phyloP scores from a whole-genome alignment of 64 coral and sea anemone genomes.

The Actinia tenebrosa region DNA sequence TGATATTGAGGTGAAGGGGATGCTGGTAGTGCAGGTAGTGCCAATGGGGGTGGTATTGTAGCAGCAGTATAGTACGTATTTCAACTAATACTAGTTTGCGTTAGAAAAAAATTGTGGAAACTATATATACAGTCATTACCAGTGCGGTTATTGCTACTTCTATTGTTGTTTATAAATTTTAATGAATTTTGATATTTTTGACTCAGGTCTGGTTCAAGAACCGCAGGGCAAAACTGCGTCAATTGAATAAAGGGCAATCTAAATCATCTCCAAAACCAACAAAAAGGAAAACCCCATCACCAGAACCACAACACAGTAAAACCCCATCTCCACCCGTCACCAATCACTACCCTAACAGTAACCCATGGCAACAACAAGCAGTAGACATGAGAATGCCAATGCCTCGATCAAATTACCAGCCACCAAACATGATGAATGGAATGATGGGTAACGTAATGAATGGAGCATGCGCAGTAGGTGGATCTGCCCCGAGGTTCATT shows the following conservation, averaged over 20 bases:
- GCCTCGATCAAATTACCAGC: constrained; percentile 26
- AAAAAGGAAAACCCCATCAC: constrained; percentile 14
- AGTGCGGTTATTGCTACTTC: too few relatives aligned
- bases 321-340: not conserved
- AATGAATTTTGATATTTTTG: not conserved
- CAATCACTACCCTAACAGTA: constrained; percentile 15
- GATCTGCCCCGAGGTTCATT: constrained; percentile 15
- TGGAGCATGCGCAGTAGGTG: constrained; percentile 23
- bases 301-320: constrained; percentile 10
- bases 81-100: not conserved
- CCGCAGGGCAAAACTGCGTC: constrained; percentile 54
- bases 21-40: not conserved
- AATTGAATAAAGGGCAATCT: constrained; percentile 51
- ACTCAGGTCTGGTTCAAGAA: constrained; percentile 63
- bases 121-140: too few relatives aligned
- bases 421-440: constrained; percentile 38
- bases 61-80: too few relatives aligned
- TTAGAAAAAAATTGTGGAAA: too few relatives aligned
- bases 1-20: not conserved
- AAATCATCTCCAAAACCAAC: constrained; percentile 21
- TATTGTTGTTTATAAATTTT: not conserved
- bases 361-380: constrained; percentile 31
- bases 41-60: not conserved
- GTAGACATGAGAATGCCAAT: constrained; percentile 35
- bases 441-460: constrained; percentile 40